A percentile compares a stretch with the other conserved stretches of the same genome.
These are phyloP conservation scores for Thunnus albacares DNA, from an alignment of 2,797 vertebrate species.

Conservation along the genomic window DNA sequence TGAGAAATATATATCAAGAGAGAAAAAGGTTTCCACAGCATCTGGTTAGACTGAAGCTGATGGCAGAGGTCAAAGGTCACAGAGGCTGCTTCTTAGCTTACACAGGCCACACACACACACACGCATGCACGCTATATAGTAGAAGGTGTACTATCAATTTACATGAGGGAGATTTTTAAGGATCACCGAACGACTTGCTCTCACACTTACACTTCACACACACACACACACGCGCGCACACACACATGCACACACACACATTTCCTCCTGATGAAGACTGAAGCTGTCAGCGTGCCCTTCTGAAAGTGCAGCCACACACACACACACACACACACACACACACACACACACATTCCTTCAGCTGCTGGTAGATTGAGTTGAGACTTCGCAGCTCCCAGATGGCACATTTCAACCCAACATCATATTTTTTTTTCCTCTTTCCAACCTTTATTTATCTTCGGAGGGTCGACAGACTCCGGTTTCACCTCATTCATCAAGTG, in stretches of 20 bases:
- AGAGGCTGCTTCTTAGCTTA: slow-evolving; percentile 65
- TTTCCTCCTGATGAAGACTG: slow-evolving; percentile 66
- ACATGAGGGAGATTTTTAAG: slow-evolving; percentile 68
- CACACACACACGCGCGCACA: slow-evolving; percentile 35
- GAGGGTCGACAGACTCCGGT: slow-evolving; percentile 17
- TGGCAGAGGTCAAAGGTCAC: slow-evolving; percentile 66
- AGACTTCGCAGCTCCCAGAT: slow-evolving; percentile 53
- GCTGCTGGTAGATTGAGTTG: slow-evolving; percentile 40
- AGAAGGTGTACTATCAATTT: slow-evolving; percentile 65
- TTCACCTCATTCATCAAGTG: slow-evolving; percentile 17
- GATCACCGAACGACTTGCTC: slow-evolving; percentile 66
- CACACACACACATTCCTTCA: slow-evolving; percentile 48
- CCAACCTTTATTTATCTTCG: slow-evolving; percentile 37
- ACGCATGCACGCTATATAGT: slow-evolving; percentile 35
- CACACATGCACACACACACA: slow-evolving; percentile 42
- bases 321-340: slow-evolving; percentile 13
- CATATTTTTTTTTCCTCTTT: neutral
- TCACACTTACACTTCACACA: slow-evolving; percentile 55
- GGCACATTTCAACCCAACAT: slow-evolving; percentile 46
- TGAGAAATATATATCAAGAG: neutral
- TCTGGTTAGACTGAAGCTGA: slow-evolving; percentile 64
- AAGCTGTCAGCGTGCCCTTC: slow-evolving; percentile 55
- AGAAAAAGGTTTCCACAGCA: slow-evolving; percentile 36
- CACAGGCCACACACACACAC: slow-evolving; percentile 61
- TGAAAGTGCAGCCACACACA: slow-evolving; percentile 25